These are phyloP conservation scores for Calyptommatus sinebrachiatus DNA, from an alignment of 2,113 vertebrate species.

Conservation along the genomic window DNA sequence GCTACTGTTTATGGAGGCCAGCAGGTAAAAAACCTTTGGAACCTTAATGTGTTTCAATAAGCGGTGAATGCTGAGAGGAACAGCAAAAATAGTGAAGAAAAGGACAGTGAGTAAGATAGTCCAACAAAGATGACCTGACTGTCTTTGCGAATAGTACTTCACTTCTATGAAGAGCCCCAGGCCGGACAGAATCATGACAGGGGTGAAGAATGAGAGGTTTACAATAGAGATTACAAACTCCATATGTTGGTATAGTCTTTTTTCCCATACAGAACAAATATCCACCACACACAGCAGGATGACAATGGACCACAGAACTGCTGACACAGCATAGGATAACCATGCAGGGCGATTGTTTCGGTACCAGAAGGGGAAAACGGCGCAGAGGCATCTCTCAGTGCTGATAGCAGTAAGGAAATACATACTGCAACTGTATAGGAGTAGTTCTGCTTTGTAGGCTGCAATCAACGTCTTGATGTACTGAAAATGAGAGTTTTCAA, in stretches of 20 bases:
- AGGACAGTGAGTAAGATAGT: constrained; percentile 30
- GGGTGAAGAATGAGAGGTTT: constrained; percentile 17
- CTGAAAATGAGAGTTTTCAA: constrained; percentile 9
- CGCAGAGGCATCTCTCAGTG: constrained; percentile 49
- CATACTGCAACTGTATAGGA: constrained; percentile 44
- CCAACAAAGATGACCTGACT: background rate
- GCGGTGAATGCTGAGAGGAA: constrained; percentile 32
- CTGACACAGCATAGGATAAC: constrained; percentile 45
- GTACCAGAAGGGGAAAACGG: constrained; percentile 56
- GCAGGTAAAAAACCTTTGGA: background rate
- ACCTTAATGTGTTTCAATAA: background rate
- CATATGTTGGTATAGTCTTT: background rate
- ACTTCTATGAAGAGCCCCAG: constrained; percentile 19
- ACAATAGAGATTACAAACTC: background rate
- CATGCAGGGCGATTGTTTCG: constrained; percentile 50
- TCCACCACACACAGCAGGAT: constrained; percentile 28
- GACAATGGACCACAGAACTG: constrained; percentile 51
- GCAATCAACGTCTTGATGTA: background rate
- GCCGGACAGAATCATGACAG: constrained; percentile 39
- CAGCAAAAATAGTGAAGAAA: constrained; percentile 26
- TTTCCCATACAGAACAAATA: background rate
- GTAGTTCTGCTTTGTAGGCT: constrained; percentile 28
- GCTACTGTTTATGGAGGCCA: constrained; percentile 20
- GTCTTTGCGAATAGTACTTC: background rate
- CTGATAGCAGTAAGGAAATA: constrained; percentile 55